Conservation (phyloP, 30 jellyfish, hydroid and myxozoan species). For the Turritopsis dohrnii region DNA sequence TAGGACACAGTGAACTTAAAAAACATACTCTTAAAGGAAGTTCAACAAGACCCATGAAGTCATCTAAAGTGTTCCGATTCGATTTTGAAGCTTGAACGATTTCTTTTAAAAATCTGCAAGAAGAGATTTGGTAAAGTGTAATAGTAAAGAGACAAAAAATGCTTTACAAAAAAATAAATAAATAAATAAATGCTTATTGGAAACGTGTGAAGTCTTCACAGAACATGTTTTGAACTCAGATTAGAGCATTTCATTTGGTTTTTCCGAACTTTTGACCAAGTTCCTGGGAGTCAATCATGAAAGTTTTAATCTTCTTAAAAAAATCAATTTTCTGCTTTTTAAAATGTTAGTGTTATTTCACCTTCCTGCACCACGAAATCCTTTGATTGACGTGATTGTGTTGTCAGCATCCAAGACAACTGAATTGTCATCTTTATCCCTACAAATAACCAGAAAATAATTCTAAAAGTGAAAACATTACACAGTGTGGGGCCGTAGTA, state of each 20-base stretch:
- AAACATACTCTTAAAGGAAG: conserved; percentile 49
- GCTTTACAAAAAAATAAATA: too few species aligned
- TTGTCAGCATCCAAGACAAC: conserved; percentile 76
- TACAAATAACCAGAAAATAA: neutral
- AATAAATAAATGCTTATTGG: too few species aligned
- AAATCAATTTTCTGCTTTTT: neutral
- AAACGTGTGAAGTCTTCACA: too few species aligned
- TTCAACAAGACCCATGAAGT: conserved; percentile 78
- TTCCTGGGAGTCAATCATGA: too few species aligned
- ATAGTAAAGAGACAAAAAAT: too few species aligned
- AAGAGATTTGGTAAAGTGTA: too few species aligned
- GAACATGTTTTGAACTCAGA: too few species aligned
- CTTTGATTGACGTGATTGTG: conserved; percentile 69
- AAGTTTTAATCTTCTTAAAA: neutral
- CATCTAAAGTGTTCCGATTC: conserved; percentile 48
- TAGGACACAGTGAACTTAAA: too few species aligned
- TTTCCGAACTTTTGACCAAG: too few species aligned
- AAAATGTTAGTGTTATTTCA: neutral
- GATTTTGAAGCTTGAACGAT: conserved; percentile 67
- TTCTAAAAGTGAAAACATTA: neutral
- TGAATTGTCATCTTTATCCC: conserved; percentile 92
- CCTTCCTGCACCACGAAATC: conserved; percentile 85
- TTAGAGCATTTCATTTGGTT: too few species aligned
- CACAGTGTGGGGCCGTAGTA: neutral
- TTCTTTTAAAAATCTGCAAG: conserved; percentile 67